A percentile compares a stretch with the other conserved stretches of the same genome.
Conservation (phyloP, 2,888 invertebrate genomes). For the Meloe dianella region DNA sequence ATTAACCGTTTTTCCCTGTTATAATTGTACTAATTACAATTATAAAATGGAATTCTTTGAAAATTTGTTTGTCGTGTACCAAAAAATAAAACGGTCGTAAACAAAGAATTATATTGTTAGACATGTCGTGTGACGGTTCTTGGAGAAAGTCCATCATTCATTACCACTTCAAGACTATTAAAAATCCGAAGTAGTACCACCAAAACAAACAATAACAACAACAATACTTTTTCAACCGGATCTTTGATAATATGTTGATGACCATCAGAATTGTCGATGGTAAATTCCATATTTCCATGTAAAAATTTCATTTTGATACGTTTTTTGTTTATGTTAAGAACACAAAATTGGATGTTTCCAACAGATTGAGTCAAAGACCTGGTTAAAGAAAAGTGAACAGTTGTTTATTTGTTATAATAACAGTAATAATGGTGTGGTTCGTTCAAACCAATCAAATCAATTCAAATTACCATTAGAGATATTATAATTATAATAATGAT, state of each 20-base stretch:
- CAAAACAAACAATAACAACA: neutral
- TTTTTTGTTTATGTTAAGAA: too few species aligned
- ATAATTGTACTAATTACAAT: neutral
- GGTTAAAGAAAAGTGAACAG: too few species aligned
- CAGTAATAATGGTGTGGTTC: too few species aligned
- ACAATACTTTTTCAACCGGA: neutral
- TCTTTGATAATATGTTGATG: neutral
- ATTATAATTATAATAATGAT: neutral
- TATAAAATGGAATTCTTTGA: neutral
- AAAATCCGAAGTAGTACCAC: constrained; percentile 4
- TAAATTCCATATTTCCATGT: neutral
- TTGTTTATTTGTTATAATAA: too few species aligned
- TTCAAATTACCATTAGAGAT: neutral
- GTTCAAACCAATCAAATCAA: neutral
- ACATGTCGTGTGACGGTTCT: neutral
- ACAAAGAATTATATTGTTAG: neutral
- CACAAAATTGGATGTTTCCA: too few species aligned
- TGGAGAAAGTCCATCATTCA: constrained; percentile 10
- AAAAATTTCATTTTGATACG: too few species aligned
- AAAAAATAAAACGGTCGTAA: neutral
- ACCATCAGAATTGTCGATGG: neutral
- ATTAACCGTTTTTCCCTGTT: too few species aligned
- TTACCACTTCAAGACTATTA: constrained; percentile 9
- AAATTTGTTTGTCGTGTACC: neutral
- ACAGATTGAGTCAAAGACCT: too few species aligned